Evolutionary conservation across 2,888 invertebrate genomes (phyloP).

Genomic region (Chymomyza caudatula): DNA sequence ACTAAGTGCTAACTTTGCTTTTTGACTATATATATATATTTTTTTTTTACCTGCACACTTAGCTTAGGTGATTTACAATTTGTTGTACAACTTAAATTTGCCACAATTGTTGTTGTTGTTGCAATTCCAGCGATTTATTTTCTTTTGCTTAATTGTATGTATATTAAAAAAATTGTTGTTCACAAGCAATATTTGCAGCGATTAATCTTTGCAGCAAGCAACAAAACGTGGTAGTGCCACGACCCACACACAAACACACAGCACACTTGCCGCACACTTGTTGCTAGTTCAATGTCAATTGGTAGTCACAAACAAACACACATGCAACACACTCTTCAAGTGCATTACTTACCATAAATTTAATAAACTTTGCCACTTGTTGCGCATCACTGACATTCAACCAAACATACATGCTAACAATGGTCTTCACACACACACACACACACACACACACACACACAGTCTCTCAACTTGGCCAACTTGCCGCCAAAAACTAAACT

Average conservation of each 20-base stretch:
- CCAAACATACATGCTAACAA: neutral
- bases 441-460: neutral
- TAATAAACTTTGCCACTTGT: conserved; percentile 20
- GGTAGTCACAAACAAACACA: conserved; percentile 21
- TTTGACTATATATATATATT: too few relatives aligned
- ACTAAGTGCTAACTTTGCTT: too few relatives aligned
- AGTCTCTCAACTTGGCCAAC: neutral
- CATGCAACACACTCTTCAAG: conserved; percentile 19
- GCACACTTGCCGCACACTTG: neutral
- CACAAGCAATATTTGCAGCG: conserved; percentile 22
- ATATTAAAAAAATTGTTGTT: conserved; percentile 3
- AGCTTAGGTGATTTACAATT: conserved; percentile 23
- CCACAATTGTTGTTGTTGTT: conserved; percentile 6
- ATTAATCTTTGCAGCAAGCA: conserved; percentile 16
- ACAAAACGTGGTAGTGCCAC: conserved; percentile 31
- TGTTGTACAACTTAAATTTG: conserved; percentile 37
- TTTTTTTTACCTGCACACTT: neutral
- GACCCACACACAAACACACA: conserved; percentile 28
- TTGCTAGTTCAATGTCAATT: conserved; percentile 61
- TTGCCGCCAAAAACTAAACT: neutral
- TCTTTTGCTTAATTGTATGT: conserved; percentile 8
- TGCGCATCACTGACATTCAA: neutral
- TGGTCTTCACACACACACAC: neutral
- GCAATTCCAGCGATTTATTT: neutral
- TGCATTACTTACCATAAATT: conserved; percentile 53